Percentiles rank a stretch among this genome's conserved stretches.
phyloP scores from a whole-genome alignment of 64 coral and sea anemone genomes.

The Trachythela sp. region DNA sequence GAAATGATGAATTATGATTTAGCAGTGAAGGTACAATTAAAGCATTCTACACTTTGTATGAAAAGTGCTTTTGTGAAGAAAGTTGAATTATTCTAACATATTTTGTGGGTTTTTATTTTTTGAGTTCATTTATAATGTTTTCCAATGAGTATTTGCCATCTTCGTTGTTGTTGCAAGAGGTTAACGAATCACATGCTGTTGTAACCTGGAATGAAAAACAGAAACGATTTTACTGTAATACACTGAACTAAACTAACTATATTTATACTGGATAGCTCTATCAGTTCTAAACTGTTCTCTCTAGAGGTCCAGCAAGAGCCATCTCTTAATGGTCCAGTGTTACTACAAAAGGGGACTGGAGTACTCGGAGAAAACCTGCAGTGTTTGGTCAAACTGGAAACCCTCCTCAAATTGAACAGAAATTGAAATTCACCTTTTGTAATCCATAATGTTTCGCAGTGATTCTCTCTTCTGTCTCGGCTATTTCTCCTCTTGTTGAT shows the following conservation, averaged over 20 bases:
- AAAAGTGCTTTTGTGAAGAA: too few species aligned
- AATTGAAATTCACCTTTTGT: neutral
- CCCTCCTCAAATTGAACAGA: neutral
- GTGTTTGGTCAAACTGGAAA: too few species aligned
- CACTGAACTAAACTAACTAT: too few species aligned
- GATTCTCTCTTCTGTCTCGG: constrained; percentile 44
- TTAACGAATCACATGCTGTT: neutral
- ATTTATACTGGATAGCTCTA: too few species aligned
- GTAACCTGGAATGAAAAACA: neutral
- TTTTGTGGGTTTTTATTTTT: neutral
- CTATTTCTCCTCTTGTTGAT: constrained; percentile 58
- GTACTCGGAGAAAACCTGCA: too few species aligned
- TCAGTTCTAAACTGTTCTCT: too few species aligned
- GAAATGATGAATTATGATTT: too few species aligned
- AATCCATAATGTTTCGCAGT: constrained; percentile 10
- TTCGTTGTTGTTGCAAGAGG: neutral
- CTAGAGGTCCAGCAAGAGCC: too few species aligned
- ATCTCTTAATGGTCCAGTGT: too few species aligned
- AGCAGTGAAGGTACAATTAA: too few species aligned
- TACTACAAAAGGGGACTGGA: too few species aligned
- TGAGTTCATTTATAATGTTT: neutral
- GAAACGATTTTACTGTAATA: neutral
- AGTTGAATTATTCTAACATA: neutral
- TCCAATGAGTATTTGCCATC: neutral
- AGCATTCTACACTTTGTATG: too few species aligned